Conservation (phyloP, 2,113 vertebrate genomes). For the Mus pahari region DNA sequence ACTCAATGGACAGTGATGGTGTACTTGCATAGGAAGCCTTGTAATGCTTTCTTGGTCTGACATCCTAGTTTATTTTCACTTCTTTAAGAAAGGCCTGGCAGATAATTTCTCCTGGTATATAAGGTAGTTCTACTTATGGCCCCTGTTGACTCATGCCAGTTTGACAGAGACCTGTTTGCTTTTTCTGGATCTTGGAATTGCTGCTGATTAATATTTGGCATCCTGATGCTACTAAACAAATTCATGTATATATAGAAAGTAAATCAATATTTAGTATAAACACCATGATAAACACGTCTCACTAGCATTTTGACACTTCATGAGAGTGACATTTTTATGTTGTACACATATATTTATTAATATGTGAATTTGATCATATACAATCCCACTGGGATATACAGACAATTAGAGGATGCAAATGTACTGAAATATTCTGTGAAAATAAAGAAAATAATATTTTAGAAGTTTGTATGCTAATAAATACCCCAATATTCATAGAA, state of each 20-base stretch:
- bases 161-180: too few species aligned
- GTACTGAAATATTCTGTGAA: background rate
- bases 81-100: too few species aligned
- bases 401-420: background rate
- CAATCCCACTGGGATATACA: background rate
- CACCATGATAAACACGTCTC: background rate
- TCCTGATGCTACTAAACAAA: background rate
- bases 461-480: background rate
- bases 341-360: background rate
- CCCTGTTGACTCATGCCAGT: too few species aligned
- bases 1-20: too few species aligned
- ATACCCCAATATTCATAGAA: background rate
- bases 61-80: too few species aligned
- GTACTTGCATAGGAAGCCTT: too few species aligned
- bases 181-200: too few species aligned
- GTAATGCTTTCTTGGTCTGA: too few species aligned
- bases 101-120: too few species aligned
- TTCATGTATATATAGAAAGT: constrained; percentile 5
- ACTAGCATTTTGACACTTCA: background rate
- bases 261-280: constrained; percentile 65
- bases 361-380: background rate
- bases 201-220: too few species aligned
- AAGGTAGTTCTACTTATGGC: too few species aligned
- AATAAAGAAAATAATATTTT: background rate
- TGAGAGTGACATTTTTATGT: background rate